A percentile compares a stretch with the other conserved stretches of the same genome.
Conservation (phyloP, 2,113 vertebrate species). For the Prolemur simus region DNA sequence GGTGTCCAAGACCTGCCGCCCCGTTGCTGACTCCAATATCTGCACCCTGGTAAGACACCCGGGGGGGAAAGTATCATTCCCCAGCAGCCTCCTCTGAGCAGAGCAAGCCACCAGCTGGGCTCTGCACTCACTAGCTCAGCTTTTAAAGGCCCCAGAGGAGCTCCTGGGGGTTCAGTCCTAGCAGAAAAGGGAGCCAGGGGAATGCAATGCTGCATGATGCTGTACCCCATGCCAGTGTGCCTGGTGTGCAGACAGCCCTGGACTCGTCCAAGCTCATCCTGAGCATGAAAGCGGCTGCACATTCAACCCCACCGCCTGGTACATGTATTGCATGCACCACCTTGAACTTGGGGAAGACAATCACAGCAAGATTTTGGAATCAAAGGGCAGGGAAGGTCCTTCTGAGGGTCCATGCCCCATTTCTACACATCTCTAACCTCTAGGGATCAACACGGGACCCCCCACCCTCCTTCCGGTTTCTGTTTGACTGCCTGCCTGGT, state of each 20-base stretch:
- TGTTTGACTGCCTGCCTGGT: rapidly evolving
- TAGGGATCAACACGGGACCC: rapidly evolving
- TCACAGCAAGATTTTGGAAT: neutral
- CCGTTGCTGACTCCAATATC: neutral
- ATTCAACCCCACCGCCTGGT: neutral
- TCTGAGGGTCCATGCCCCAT: neutral
- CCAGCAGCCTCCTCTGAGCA: neutral
- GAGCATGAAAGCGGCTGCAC: neutral
- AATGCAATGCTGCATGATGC: neutral
- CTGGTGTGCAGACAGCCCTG: neutral
- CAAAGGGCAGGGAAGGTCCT: neutral
- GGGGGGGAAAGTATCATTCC: neutral
- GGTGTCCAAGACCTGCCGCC: neutral
- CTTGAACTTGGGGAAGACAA: neutral
- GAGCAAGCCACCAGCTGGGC: neutral
- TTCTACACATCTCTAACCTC: neutral
- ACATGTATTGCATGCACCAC: rapidly evolving
- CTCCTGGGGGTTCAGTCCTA: neutral
- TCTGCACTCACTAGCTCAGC: neutral
- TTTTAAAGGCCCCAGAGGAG: slow-evolving; percentile 2
- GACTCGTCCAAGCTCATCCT: neutral
- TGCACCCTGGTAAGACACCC: neutral
- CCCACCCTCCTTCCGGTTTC: neutral
- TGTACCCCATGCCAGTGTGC: neutral
- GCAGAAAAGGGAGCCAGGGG: neutral